phyloP scores from a whole-genome alignment of 2,888 invertebrate genomes.

The Lithophane ornitopus region DNA sequence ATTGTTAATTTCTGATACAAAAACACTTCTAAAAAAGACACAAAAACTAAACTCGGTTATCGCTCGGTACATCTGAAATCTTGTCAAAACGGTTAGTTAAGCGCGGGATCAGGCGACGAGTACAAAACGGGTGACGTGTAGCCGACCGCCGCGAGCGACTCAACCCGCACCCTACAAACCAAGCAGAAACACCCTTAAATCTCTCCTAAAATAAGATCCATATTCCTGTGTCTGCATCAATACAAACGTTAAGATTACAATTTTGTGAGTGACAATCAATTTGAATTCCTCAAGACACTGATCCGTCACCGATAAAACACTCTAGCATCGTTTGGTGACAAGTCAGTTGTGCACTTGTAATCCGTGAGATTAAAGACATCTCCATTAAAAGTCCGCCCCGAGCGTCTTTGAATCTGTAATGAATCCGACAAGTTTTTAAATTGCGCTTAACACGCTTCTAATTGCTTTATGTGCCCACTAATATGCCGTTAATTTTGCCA shows the following conservation, averaged over 20 bases:
- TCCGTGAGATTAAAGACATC: constrained; percentile 80
- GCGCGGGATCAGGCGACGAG: constrained; percentile 87
- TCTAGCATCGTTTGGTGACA: constrained; percentile 87
- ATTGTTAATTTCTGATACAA: constrained; percentile 29
- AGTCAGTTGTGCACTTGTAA: constrained; percentile 86
- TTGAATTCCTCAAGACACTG: constrained; percentile 88
- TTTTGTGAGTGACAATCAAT: constrained; percentile 81
- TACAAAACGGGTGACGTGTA: constrained; percentile 86
- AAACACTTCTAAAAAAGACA: constrained; percentile 63
- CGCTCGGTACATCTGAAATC: constrained; percentile 84
- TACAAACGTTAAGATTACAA: constrained; percentile 63
- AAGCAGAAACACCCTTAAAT: constrained; percentile 38
- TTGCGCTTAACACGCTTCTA: constrained; percentile 69
- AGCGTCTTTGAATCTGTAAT: constrained; percentile 54
- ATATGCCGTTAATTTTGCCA: constrained; percentile 77
- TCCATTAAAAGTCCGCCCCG: constrained; percentile 74
- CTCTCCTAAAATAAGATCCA: constrained; percentile 65
- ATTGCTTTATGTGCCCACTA: constrained; percentile 74
- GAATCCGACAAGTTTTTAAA: constrained; percentile 69
- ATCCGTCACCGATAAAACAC: constrained; percentile 89
- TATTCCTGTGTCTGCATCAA: constrained; percentile 50
- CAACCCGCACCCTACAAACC: constrained; percentile 49
- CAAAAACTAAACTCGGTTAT: constrained; percentile 73
- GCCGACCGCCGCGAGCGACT: constrained; percentile 70
- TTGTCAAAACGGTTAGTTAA: constrained; percentile 90